phyloP scores from a whole-genome alignment of 1,140 invertebrate species.

The Phymorhynchus buccinoides region DNA sequence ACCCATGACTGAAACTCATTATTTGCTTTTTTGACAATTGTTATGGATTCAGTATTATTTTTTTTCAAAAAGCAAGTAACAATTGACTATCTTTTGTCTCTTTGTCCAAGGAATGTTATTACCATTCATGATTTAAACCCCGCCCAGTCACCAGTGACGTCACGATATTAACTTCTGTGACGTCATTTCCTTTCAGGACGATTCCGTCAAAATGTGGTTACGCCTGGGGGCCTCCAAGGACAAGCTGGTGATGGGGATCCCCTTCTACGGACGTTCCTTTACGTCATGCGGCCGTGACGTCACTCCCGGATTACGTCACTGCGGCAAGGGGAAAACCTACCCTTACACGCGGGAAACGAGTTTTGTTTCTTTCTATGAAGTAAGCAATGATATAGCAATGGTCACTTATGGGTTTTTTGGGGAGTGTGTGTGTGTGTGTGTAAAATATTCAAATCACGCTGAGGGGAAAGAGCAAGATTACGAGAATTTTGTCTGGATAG shows the following conservation, averaged over 20 bases:
- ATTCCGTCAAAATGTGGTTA: slow-evolving; percentile 78
- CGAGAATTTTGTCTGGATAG: no score
- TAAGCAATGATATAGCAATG: slow-evolving; percentile 33
- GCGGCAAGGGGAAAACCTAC: slow-evolving; percentile 78
- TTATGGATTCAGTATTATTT: no score
- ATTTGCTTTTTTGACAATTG: no score
- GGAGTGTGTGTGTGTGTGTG: slow-evolving; percentile 16
- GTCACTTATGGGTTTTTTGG: no score
- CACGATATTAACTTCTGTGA: no score
- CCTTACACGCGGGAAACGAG: slow-evolving; percentile 60
- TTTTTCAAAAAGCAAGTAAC: no score
- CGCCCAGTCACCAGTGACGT: no score
- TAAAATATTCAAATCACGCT: background rate
- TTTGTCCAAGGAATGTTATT: no score
- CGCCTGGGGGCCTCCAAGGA: slow-evolving; percentile 82
- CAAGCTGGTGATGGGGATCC: slow-evolving; percentile 88
- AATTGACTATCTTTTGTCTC: no score
- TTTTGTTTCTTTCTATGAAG: slow-evolving; percentile 63
- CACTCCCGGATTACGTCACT: slow-evolving; percentile 80
- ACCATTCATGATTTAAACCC: no score
- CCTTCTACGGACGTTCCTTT: slow-evolving; percentile 92
- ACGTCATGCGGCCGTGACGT: slow-evolving; percentile 83
- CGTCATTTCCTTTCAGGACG: slow-evolving; percentile 51
- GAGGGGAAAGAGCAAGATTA: no score
- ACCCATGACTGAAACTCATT: no score